Evolutionary conservation across 2,113 vertebrate species (phyloP), one percentile per base, ranked within the genome.

Genomic region (Corvus moneduloides): DNA sequence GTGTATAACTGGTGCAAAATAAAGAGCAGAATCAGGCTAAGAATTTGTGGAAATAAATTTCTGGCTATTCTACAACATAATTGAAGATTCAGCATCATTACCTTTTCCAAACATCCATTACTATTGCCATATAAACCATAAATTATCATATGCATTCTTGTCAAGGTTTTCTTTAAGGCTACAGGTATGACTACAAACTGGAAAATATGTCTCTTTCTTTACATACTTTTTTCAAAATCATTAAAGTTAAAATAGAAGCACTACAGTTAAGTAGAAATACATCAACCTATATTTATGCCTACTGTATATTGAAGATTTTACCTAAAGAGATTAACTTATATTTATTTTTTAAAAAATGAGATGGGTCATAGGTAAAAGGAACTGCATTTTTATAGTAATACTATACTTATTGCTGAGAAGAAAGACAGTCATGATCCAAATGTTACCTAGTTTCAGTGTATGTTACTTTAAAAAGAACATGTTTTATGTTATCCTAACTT

Each of bases 231-330:
- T 85, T 63, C 44, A 89, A 86, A 78, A 75, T 87, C 95, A 87
- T 71, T 86, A 48, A 95, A 84, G 20, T 93, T 86, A 72, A 95
- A 97, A 96, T 41, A 95, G 72, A 96, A 95, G 84, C 61, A 96
- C 73, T 93, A 82, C 67, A 95, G 63, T 90, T 81, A 84, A 92
- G 28, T 84, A 93, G 39, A 95, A 69, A 63, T 84, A 78, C 44
- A 84, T 72, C 55, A 62, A 68, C 11, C 28, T 69, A 87, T 95
- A 90, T 97, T 94, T 96, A 96, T 82, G 77, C 28, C 39, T 95
- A 93, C 33, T 89, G 35, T 77, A 95, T 67, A 79, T 87, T 87
- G 85, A 95, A 78, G 84, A 94, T 83, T 94, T 84, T 95, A 74
- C 30, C 26, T 85, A 39, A 93, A 39, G 49, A 96, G 64, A 87